These are phyloP conservation scores for Threskiornis aethiopicus DNA, from an alignment of 2,797 vertebrate species.

Conservation along the genomic window DNA sequence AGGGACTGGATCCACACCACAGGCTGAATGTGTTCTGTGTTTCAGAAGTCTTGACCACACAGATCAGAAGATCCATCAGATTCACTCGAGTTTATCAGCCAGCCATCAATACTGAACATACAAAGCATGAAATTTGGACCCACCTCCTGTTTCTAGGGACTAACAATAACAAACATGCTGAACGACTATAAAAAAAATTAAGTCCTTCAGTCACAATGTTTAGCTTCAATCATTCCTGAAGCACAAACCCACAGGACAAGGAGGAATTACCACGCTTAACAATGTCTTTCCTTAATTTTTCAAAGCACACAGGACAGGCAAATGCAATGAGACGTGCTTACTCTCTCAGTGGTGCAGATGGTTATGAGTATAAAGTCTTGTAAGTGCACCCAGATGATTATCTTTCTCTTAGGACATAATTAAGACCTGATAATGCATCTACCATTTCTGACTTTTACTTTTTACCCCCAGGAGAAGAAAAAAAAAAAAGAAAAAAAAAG, in stretches of 20 bases:
- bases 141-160: background rate
- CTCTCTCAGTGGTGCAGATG: background rate
- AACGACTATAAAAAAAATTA: background rate
- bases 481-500: background rate
- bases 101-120: background rate
- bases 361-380: background rate
- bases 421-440: background rate
- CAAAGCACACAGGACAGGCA: background rate
- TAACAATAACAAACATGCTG: background rate
- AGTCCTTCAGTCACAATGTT: background rate
- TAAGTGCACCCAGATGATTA: background rate
- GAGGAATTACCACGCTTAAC: background rate
- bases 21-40: fast-evolving
- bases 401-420: background rate
- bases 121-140: background rate
- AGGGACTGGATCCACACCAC: background rate
- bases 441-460: background rate
- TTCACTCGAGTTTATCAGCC: background rate
- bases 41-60: background rate
- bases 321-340: background rate
- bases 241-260: background rate
- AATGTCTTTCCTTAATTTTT: background rate
- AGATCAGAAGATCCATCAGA: background rate
- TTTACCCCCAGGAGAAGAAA: background rate
- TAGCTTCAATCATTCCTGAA: background rate